Conservation (phyloP, 2,113 vertebrate genomes). For the Nothoprocta perdicaria region DNA sequence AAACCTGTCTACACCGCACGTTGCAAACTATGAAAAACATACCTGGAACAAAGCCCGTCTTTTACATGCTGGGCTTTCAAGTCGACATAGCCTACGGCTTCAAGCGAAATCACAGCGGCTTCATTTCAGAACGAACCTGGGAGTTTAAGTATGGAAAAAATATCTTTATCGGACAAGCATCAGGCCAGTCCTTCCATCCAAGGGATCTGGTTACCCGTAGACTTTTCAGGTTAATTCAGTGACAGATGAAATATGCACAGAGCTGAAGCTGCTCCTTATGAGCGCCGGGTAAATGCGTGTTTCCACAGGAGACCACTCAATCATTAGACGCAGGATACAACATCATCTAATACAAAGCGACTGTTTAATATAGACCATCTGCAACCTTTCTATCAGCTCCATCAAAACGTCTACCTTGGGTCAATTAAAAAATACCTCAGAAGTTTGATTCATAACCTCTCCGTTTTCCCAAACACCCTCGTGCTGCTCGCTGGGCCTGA, state of each 20-base stretch:
- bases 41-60: not conserved
- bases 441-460: slow-evolving; percentile 72
- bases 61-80: slow-evolving; percentile 20
- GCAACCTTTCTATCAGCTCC: slow-evolving; percentile 67
- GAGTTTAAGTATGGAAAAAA: not conserved
- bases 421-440: slow-evolving; percentile 76
- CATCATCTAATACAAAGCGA: slow-evolving; percentile 75
- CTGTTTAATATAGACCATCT: slow-evolving; percentile 80
- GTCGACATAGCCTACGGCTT: not conserved
- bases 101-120: not conserved
- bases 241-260: slow-evolving; percentile 74
- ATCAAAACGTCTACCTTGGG: slow-evolving; percentile 56
- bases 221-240: slow-evolving; percentile 69
- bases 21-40: not conserved
- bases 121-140: slow-evolving; percentile 17
- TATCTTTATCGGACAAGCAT: slow-evolving; percentile 10
- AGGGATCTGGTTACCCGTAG: slow-evolving; percentile 9
- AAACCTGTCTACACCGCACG: not conserved
- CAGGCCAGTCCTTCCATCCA: not conserved
- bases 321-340: slow-evolving; percentile 68
- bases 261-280: slow-evolving; percentile 69
- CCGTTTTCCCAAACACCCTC: slow-evolving; percentile 67
- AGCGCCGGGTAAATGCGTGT: slow-evolving; percentile 65
- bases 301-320: slow-evolving; percentile 80
- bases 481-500: slow-evolving; percentile 38